Evolutionary conservation across 2,888 invertebrate species (phyloP).

Genomic region (Sialis lutaria): DNA sequence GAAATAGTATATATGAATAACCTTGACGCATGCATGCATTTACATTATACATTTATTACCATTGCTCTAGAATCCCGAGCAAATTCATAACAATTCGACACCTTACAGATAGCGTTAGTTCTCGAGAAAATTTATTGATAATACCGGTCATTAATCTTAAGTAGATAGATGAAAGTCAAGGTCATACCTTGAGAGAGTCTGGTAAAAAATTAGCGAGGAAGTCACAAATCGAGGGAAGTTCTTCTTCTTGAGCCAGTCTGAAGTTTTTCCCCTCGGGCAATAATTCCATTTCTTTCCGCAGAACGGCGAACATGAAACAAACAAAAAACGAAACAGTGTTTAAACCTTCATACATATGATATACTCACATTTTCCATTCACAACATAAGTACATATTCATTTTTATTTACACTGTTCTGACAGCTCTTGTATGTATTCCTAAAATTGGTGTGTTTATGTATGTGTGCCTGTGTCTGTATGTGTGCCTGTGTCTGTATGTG

Average conservation of each 20-base stretch:
- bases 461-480: neutral
- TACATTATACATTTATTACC: too few relatives aligned
- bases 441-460: neutral
- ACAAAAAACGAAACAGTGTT: slow-evolving; percentile 1
- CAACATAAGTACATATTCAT: neutral
- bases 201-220: slow-evolving; percentile 66
- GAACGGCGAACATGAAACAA: neutral
- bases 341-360: neutral
- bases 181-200: slow-evolving; percentile 65
- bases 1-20: too few relatives aligned
- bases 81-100: too few relatives aligned
- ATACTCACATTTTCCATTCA: neutral
- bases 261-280: slow-evolving; percentile 73
- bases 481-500: neutral
- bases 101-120: too few relatives aligned
- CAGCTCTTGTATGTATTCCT: neutral
- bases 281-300: slow-evolving; percentile 60
- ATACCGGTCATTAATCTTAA: too few relatives aligned
- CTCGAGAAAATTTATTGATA: too few relatives aligned
- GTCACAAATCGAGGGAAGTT: slow-evolving; percentile 67
- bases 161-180: too few relatives aligned
- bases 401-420: neutral
- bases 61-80: too few relatives aligned
- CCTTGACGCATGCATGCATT: too few relatives aligned
- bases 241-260: slow-evolving; percentile 70